A percentile compares a stretch with the other conserved stretches of the same genome.
Evolutionary conservation across 2,888 invertebrate species (phyloP).

Genomic region (Drosophila melanosoma): DNA sequence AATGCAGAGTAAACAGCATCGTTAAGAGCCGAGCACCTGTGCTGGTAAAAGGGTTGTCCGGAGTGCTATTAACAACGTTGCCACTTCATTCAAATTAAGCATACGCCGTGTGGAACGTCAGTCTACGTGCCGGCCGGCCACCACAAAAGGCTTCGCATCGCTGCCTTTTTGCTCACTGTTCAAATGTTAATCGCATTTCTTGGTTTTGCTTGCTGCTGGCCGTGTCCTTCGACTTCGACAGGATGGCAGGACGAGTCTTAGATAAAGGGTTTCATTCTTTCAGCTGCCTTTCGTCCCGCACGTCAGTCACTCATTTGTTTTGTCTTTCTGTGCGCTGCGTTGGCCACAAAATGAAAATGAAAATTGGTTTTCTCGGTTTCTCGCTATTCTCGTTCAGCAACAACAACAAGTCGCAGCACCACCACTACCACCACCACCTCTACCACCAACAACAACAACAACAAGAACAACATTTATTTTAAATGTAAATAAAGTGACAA

Average conservation of each 20-base stretch:
- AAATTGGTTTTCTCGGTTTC: conserved; percentile 78
- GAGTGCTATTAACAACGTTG: conserved; percentile 68
- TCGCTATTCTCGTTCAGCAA: conserved; percentile 41
- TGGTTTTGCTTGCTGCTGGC: conserved; percentile 41
- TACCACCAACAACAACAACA: conserved; percentile 18
- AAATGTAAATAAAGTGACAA: conserved; percentile 81
- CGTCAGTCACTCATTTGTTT: conserved; percentile 76
- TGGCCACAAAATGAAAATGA: conserved; percentile 74
- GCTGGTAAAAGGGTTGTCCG: conserved; percentile 16
- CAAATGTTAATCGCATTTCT: conserved; percentile 78
- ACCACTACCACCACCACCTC: conserved; percentile 20
- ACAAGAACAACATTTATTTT: conserved; percentile 68
- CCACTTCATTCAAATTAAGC: conserved; percentile 78
- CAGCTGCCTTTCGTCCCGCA: conserved; percentile 36
- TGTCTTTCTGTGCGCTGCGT: conserved; percentile 66
- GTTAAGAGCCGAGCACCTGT: conserved; percentile 57
- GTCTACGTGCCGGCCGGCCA: conserved; percentile 51
- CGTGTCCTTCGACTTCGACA: conserved; percentile 44
- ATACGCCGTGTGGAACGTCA: conserved; percentile 58
- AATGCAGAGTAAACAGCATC: conserved; percentile 72
- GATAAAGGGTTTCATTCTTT: conserved; percentile 44
- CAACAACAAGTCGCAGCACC: conserved; percentile 34
- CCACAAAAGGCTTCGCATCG: conserved; percentile 58
- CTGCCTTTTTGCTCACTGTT: conserved; percentile 64
- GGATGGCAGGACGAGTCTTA: background rate